Evolutionary conservation across 2,888 invertebrate genomes (phyloP).

Genomic region (Zelleria hepariella): DNA sequence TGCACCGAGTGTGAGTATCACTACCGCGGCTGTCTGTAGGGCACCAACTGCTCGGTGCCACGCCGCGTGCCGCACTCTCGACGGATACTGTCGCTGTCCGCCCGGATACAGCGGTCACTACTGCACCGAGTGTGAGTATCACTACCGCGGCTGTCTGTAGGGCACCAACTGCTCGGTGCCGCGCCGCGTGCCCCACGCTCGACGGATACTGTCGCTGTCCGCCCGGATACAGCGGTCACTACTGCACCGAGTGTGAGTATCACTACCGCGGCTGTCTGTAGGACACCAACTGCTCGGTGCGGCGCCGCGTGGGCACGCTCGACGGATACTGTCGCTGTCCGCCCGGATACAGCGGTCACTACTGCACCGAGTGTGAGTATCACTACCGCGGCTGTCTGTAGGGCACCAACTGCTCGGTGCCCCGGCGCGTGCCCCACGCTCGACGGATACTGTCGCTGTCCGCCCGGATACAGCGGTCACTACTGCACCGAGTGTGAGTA

Average conservation of each 20-base stretch:
- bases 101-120: constrained; percentile 88
- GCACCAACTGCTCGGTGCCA: too few species aligned
- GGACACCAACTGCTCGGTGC: constrained; percentile 85
- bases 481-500: constrained; percentile 79
- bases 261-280: too few species aligned
- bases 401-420: too few species aligned
- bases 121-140: constrained; percentile 80
- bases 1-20: constrained; percentile 84
- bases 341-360: constrained; percentile 84
- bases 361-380: constrained; percentile 83
- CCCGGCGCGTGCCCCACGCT: too few species aligned
- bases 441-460: constrained; percentile 84
- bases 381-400: too few species aligned
- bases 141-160: constrained; percentile 80
- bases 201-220: constrained; percentile 89
- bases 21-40: too few species aligned
- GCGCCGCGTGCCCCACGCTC: constrained; percentile 82
- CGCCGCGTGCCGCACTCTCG: too few species aligned
- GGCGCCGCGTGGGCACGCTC: constrained; percentile 86
- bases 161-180: constrained; percentile 86
- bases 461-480: constrained; percentile 88
- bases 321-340: constrained; percentile 90
- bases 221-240: constrained; percentile 85
- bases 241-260: constrained; percentile 83
- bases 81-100: constrained; percentile 84